Conservation (phyloP, 2,888 invertebrate species). For the Maniola hyperantus region DNA sequence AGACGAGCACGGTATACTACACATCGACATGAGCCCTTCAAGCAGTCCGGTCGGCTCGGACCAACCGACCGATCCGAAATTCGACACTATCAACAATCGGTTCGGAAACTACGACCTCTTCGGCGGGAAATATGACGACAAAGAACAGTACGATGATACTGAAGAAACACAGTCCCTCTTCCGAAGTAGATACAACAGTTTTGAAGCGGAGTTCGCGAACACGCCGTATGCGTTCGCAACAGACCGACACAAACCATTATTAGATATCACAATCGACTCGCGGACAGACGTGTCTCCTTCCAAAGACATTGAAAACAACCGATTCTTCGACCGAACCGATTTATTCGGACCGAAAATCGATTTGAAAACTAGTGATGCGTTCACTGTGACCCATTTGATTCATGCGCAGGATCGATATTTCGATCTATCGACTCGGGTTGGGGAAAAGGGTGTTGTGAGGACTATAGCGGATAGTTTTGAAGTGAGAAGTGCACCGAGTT, state of each 20-base stretch:
- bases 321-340: constrained; percentile 59
- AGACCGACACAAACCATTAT: constrained; percentile 53
- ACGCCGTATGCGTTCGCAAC: constrained; percentile 79
- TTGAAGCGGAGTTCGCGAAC: constrained; percentile 77
- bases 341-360: constrained; percentile 67
- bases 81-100: constrained; percentile 74
- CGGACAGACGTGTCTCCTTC: constrained; percentile 46
- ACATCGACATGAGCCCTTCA: constrained; percentile 73
- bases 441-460: constrained; percentile 41
- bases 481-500: constrained; percentile 55
- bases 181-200: constrained; percentile 76
- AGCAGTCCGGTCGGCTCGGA: constrained; percentile 48
- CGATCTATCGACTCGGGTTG: constrained; percentile 61
- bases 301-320: constrained; percentile 67
- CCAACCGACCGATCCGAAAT: constrained; percentile 52
- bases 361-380: constrained; percentile 53
- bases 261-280: constrained; percentile 67
- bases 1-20: constrained; percentile 75
- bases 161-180: constrained; percentile 64
- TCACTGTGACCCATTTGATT: constrained; percentile 66
- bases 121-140: constrained; percentile 64
- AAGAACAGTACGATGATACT: constrained; percentile 43
- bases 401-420: constrained; percentile 77
- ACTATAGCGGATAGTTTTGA: constrained; percentile 46
- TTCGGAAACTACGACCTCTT: constrained; percentile 75